phyloP scores from a whole-genome alignment of 1,140 invertebrate species.

The Mylabris phalerata region DNA sequence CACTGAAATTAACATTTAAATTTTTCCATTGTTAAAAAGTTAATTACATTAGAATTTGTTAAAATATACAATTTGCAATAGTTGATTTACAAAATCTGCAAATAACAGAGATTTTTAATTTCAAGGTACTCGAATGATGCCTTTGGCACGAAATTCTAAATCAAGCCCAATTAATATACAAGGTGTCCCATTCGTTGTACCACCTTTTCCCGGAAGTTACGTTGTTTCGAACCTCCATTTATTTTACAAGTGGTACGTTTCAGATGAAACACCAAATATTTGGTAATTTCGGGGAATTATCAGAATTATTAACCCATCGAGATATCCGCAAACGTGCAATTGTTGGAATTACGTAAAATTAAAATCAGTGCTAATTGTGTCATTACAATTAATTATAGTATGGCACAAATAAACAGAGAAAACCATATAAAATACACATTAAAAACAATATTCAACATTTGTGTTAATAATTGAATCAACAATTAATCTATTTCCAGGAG shows the following conservation, averaged over 20 bases:
- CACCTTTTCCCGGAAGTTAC: no score
- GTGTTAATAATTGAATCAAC: background rate
- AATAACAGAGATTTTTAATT: conserved; percentile 4
- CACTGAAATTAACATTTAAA: conserved; percentile 12
- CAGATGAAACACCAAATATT: no score
- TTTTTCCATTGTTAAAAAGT: conserved; percentile 8
- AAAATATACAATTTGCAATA: conserved; percentile 14
- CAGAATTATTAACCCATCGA: no score
- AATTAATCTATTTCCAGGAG: background rate
- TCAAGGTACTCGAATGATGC: conserved; percentile 16
- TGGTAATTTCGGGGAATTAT: no score
- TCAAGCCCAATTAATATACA: conserved; percentile 9
- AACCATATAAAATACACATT: conserved; percentile 14
- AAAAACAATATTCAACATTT: background rate
- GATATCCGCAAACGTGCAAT: background rate
- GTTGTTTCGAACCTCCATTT: no score
- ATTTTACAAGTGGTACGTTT: no score
- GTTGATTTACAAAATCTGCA: background rate
- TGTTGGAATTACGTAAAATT: background rate
- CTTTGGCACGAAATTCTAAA: conserved; percentile 18
- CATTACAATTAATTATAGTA: background rate
- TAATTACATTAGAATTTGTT: conserved; percentile 13
- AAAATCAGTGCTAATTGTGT: background rate
- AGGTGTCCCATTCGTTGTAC: no score
- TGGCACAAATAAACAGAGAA: background rate